These are phyloP conservation scores for Sebastolobus altivelis DNA, from an alignment of 2,797 vertebrate species.

Conservation along the genomic window DNA sequence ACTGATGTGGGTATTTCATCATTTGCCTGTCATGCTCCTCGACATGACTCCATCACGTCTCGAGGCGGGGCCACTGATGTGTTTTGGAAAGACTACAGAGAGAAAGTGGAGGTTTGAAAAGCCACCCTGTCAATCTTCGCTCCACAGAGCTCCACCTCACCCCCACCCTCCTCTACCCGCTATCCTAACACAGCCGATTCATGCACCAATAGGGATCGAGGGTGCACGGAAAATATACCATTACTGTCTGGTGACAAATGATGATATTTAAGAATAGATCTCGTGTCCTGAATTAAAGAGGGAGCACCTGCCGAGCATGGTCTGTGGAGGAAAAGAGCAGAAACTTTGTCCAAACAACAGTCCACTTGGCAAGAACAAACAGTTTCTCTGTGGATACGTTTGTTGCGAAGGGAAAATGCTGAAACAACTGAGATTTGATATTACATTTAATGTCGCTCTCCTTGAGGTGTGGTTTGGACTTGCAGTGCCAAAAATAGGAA, in stretches of 20 bases:
- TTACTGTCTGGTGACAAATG: slow-evolving; percentile 75
- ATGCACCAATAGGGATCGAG: slow-evolving; percentile 49
- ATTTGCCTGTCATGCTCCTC: slow-evolving; percentile 56
- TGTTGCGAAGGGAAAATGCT: slow-evolving; percentile 59
- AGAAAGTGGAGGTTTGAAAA: slow-evolving; percentile 75
- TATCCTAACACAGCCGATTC: slow-evolving; percentile 46
- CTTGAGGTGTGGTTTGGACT: slow-evolving; percentile 70
- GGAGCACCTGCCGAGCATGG: slow-evolving; percentile 63
- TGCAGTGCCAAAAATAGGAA: slow-evolving; percentile 55
- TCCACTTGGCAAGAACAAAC: slow-evolving; percentile 56
- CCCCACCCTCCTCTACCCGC: slow-evolving; percentile 28
- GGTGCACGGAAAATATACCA: slow-evolving; percentile 70
- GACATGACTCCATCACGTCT: slow-evolving; percentile 64
- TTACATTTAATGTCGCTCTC: slow-evolving; percentile 63
- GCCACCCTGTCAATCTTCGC: slow-evolving; percentile 75
- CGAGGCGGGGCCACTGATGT: slow-evolving; percentile 67
- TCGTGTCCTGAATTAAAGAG: slow-evolving; percentile 47
- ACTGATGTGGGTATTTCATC: slow-evolving; percentile 68
- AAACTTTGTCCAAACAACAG: slow-evolving; percentile 52
- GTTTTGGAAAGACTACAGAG: slow-evolving; percentile 82
- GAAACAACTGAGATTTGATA: slow-evolving; percentile 78
- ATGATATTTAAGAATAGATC: slow-evolving; percentile 60
- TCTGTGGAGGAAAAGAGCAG: slow-evolving; percentile 24
- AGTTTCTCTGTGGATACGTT: slow-evolving; percentile 41
- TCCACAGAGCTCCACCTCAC: slow-evolving; percentile 58